Base-by-base conservation (phyloP, 1,140 invertebrate genomes). In the Dendrolimus kikuchii region DNA sequence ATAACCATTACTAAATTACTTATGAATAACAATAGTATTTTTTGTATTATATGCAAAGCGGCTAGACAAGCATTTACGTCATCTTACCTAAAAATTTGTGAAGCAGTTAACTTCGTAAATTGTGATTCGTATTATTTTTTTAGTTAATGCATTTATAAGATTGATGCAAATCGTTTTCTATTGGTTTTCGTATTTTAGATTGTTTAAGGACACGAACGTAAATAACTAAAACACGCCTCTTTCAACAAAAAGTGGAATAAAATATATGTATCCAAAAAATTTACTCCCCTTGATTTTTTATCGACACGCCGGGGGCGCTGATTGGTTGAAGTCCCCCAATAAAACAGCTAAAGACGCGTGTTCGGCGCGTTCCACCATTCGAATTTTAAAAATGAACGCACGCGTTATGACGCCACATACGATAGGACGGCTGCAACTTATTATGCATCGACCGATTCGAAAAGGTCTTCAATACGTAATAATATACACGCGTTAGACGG, bases 311-410 rank as follows among this genome's bases (percentile, higher is more conserved):
- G 75, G 60, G 49, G 49, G 7, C 56, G 55, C 66, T 65, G 55
- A 86, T 86, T 86, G 82, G 80, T 59, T 60, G 64, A 7, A 37
- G 58, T 52, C 64, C 66, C 74, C 71, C 59, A 72, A 77, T 82
- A 82, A 83, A 86, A 81, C 83, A 83, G 68, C 60, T 75, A 77
- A 79, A 80, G 74, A 74, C 74, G 75, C 76, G 71, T 75, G 73
- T 66, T 60, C 51, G 36, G 71, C 55, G 71, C 71, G 67, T 73
- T 67, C 65, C 60, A 53, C 73, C 75, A 74, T 77, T 79, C 71
- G 78, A 73, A 79, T 76, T 74, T 67, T 76, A 77, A 77, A 72
- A 70, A 64, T 64, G 74, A 76, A 74, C 70, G 71, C 77, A 71
- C 75, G 76, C 69, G 75, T 64, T 23, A 43, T 49, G 53, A 71